Conservation (phyloP, 2,888 invertebrate genomes). For the Carabus problematicus region DNA sequence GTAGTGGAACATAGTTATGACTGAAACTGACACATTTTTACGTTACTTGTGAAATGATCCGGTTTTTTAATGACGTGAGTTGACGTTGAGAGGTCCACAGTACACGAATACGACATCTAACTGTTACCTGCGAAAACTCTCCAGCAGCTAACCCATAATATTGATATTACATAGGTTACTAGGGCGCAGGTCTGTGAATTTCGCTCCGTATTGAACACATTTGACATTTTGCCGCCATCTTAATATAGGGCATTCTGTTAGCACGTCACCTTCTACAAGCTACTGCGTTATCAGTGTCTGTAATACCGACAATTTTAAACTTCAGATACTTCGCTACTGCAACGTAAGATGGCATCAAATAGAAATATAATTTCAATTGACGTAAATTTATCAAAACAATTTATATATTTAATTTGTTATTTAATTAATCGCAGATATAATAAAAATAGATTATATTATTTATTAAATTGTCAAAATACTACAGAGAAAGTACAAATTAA, state of each 20-base stretch:
- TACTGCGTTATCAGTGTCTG: no score
- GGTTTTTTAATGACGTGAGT: constrained; percentile 18
- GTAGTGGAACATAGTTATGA: constrained; percentile 1
- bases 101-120: constrained; percentile 13
- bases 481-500: no score
- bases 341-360: no score
- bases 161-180: constrained; percentile 7
- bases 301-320: neutral
- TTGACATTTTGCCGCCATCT: neutral
- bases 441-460: no score
- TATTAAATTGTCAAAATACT: no score
- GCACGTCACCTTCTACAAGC: no score
- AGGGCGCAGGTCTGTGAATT: constrained; percentile 1
- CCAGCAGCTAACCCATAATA: neutral
- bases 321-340: neutral
- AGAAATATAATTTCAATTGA: no score
- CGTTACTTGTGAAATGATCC: no score
- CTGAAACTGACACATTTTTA: neutral
- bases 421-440: no score
- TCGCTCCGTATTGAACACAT: constrained; percentile 5
- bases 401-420: no score
- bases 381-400: no score
- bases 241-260: neutral
- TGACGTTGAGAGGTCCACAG: neutral
- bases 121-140: neutral